Conservation (phyloP, 2,888 invertebrate genomes). For the Tanytarsus gracilentus region DNA sequence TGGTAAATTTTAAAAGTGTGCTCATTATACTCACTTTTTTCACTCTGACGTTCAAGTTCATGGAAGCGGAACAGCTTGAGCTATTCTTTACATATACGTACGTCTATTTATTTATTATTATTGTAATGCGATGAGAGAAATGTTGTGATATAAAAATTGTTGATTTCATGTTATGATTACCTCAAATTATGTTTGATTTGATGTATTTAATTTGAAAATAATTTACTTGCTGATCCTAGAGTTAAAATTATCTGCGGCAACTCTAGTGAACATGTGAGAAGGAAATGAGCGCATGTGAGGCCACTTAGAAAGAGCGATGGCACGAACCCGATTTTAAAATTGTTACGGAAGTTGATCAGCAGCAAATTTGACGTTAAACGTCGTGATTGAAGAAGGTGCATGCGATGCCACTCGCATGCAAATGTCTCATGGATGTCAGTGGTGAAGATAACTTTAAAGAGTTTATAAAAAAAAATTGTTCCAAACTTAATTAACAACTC, state of each 20-base stretch:
- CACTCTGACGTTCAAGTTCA: constrained; percentile 3
- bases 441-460: too few species aligned
- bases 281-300: constrained; percentile 11
- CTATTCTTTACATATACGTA: not conserved
- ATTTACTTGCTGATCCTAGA: not conserved
- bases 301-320: not conserved
- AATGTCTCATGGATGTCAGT: too few species aligned
- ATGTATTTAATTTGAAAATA: not conserved
- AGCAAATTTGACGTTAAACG: not conserved
- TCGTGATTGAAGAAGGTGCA: too few species aligned
- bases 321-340: not conserved
- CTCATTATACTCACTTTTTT: constrained; percentile 1
- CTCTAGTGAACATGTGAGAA: constrained; percentile 10
- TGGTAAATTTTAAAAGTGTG: constrained; percentile 23
- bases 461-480: not conserved
- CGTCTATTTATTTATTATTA: not conserved
- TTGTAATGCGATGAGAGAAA: not conserved
- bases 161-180: not conserved
- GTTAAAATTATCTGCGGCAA: not conserved
- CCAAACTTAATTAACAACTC: too few species aligned
- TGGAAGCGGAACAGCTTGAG: not conserved
- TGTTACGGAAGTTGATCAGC: not conserved
- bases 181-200: constrained; percentile 7
- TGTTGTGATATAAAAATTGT: not conserved
- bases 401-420: too few species aligned